Base-by-base conservation (phyloP, 2,113 vertebrate species). In the Neomonachus schauinslandi region DNA sequence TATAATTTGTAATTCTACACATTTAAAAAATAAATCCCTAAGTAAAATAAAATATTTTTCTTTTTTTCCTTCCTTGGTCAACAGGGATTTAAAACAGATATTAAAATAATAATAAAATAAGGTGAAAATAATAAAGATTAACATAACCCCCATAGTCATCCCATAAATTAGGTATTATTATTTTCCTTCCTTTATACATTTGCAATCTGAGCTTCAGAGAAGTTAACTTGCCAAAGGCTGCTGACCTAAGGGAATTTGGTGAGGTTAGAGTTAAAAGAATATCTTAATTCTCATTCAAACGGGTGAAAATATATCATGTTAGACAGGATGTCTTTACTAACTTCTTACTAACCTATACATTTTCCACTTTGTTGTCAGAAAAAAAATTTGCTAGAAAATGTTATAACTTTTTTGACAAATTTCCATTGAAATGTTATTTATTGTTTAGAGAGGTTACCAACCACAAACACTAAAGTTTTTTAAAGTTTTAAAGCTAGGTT, bases 191-290 rank as follows among this genome's bases (percentile, higher is more conserved):
- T 92, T 87, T n/a, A 71, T 55, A 85, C 3, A 83, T 92, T 81
- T 81, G 26, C n/a, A 84, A 26, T 81, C 39, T 76, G 49, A 94
- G 33, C 14, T 15, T 84, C 71, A 12, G 24, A 85, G 71, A 93
- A 93, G 21, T 83, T 74, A 80, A 89, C 24, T 90, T 83, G 19
- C 2, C 22, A 83, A 94, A 96, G 22, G 11, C 53, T 83, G 42
- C 18, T 84, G 55, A 96, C 42, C 36, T 95, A 76, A 72, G n/a
- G n/a, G 4, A 92, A 96, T 84, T 80, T 61, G 61, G 22, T 53
- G 55, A 87, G 18, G n/a, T 90, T 92, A 80, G 14, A 86, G 36
- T 91, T 91, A 65, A 92, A 93, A 88, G 10, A 39, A 42, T 95
- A 76, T 84, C 42, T 65, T 61, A 55, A 87, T 80, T 95, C 63